Percentiles rank a stretch among this genome's conserved stretches.
Conservation (phyloP, 2,888 invertebrate species). For the Carterocephalus palaemon region DNA sequence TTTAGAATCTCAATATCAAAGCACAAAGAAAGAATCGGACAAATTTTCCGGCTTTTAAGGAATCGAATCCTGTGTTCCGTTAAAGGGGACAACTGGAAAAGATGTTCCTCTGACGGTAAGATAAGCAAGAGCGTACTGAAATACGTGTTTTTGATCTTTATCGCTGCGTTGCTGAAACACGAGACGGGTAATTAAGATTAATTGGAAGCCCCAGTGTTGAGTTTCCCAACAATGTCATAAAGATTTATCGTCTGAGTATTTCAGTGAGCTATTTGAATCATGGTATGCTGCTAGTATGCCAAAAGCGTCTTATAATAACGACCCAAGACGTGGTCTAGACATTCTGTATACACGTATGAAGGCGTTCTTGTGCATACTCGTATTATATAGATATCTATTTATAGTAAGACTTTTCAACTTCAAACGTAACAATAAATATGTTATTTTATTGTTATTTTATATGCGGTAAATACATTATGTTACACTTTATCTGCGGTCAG, state of each 20-base stretch:
- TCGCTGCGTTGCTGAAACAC: constrained; percentile 27
- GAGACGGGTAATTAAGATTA: constrained; percentile 32
- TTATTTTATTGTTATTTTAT: no score
- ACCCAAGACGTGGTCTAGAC: constrained; percentile 10
- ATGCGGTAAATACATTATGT: no score
- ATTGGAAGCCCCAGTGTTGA: constrained; percentile 28
- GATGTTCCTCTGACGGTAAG: constrained; percentile 39
- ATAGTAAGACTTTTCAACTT: no score
- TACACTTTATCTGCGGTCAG: no score
- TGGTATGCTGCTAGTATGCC: constrained; percentile 6
- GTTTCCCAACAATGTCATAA: constrained; percentile 25
- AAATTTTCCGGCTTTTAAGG: constrained; percentile 62
- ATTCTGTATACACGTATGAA: neutral
- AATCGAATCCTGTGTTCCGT: constrained; percentile 41
- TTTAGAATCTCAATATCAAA: constrained; percentile 57
- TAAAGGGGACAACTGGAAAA: constrained; percentile 40
- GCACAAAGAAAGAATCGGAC: constrained; percentile 53
- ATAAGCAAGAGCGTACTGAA: constrained; percentile 27
- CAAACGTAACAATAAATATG: no score
- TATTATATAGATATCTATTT: no score
- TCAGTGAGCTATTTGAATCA: constrained; percentile 14
- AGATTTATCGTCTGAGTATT: constrained; percentile 23
- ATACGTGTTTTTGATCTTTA: constrained; percentile 29
- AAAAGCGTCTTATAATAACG: constrained; percentile 6
- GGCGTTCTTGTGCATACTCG: constrained; percentile 6